Evolutionary conservation across 2,797 vertebrate genomes (phyloP), one percentile per base, ranked within the genome.

Genomic region (Poeciliopsis presidionis): DNA sequence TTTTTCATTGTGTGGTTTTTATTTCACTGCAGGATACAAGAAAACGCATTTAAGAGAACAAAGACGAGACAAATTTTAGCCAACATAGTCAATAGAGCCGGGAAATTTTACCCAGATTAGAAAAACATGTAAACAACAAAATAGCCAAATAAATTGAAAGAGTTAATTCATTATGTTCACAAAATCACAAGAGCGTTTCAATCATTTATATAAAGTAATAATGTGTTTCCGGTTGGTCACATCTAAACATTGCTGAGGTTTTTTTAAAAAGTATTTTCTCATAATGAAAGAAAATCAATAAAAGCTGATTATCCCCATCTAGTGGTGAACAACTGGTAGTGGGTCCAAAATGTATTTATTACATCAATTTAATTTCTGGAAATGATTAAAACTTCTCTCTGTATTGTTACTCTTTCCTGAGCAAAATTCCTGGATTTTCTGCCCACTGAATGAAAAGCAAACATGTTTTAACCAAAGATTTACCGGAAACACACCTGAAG

Each of bases 251-350:
- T 46, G 11, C 28, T 25, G 9, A 25, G 22, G 22, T 4, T 57
- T 41, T n/a, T 28, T 7, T 9, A 43, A 69, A 25, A 25, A 8
- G 36, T 39, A 7, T 25, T 25, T 25, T 4, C 36, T 11, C 33
- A 12, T 4, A 6, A 39, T 67, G 6, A 39, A 63, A 5, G 2
- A 20, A 39, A 39, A 33, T 33, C 6, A 16, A 30, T 61, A 16
- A 41, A 30, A 45, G 45, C 13, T 11, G 5, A 76, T 49, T 82
- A 77, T 83, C 85, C 16, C 88, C 87, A 90, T 87, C 90, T 84
- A 79, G 89, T 91, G 90, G 84, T 72, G n/a, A 51, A 12, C 51
- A 39, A 51, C 16, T 53, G 36, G n/a, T 22, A 7, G 3, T 22
- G 28, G 1, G 16, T 7, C 11, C 16, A 16, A 41, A 18, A 47